Evolutionary conservation across 2,888 invertebrate species (phyloP), one percentile per base, ranked within the genome.

Genomic region (Isotomurus palustris): DNA sequence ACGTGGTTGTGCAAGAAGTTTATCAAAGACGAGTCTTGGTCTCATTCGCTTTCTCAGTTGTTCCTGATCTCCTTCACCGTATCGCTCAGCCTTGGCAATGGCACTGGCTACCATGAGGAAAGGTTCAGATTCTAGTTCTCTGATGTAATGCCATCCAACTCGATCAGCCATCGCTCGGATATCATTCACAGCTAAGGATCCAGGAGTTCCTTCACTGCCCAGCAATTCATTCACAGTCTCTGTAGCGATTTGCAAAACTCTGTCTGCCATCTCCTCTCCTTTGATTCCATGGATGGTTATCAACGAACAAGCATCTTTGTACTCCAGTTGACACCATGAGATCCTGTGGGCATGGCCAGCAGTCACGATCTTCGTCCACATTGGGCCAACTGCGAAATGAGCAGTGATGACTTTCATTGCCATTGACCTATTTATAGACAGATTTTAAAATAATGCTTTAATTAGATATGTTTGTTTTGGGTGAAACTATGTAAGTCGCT

Each of bases 301-400:
- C 5, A 69, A 43, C 2, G 64, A 64, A 32, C 67, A 69, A 8
- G 58, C 61, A 17, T 69, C 69, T 21, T 53, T 47, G 35, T 69
- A 69, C 35, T 69, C 69, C 17, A 69, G 41, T 36, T 68, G 69
- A 53, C 69, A 69, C 69, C 69, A 69, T 1, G 69, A 69, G 25
- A 69, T 69, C n/a, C 69, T 57, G 54, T 69, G 69, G 8, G 66
- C 64, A 19, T 38, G 27, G 14, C 69, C 69, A 41, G 53, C 53
- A 8, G 63, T 63, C 0, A 69, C 66, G 21, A 66, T 49, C 17
- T 64, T 58, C n/a, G 63, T 55, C 69, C 69, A 69, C 12, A 68
- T 58, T 3, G 69, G 67, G 4, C 65, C 67, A 19, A 69, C 67
- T 5, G 67, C 65, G 29, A 67, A 45, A 44, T 68, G 64, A 27